Evolutionary conservation across 2,888 invertebrate species (phyloP), one percentile per base, ranked within the genome.

Genomic region (Himalopsyche tibetana): DNA sequence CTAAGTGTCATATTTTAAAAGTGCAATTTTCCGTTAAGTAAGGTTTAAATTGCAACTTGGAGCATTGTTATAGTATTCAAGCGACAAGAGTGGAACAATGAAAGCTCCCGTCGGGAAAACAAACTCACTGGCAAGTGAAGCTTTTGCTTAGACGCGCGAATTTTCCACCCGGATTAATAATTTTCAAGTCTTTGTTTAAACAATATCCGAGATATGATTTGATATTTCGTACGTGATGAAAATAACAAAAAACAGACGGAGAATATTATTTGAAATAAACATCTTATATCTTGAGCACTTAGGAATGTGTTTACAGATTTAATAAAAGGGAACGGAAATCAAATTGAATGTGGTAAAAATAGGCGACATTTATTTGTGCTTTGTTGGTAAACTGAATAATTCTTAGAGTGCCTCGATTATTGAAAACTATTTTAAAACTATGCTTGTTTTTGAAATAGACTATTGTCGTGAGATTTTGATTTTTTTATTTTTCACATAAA

Each of bases 1-100:
- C 63, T 63, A 63, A 63, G 63, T 63, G 63, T 63, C 63, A 63
- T 63, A 63, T 63, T 56, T 63, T 63, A 63, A 63, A 63, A 63
- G 63, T 63, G 63, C 63, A 63, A 63, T 63, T 63, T 63, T 63
- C 63, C 63, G 63, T 63, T 63, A 63, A 63, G 63, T 63, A 63
- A 63, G 63, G 63, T 19, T 63, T 63, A 63, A 63, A 63, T 63
- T 63, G 63, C 63, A 63, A 63, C 63, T 63, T 63, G 63, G 63
- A 63, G 63, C 28, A 63, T 63, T 63, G 63, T 63, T 63, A 15
- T 15, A 28, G 63, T 19, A 63, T 63, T 19, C n/a, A 63, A 19
- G 63, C 63, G 63, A 63, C 63, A 63, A n/a, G 63, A 63, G 63
- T 63, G 19, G 63, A 63, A 63, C 63, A 63, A 63, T 63, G 63